Evolutionary conservation across 1,140 invertebrate species (phyloP), one percentile per base, ranked within the genome.

Genomic region (Lepidurus packardi): DNA sequence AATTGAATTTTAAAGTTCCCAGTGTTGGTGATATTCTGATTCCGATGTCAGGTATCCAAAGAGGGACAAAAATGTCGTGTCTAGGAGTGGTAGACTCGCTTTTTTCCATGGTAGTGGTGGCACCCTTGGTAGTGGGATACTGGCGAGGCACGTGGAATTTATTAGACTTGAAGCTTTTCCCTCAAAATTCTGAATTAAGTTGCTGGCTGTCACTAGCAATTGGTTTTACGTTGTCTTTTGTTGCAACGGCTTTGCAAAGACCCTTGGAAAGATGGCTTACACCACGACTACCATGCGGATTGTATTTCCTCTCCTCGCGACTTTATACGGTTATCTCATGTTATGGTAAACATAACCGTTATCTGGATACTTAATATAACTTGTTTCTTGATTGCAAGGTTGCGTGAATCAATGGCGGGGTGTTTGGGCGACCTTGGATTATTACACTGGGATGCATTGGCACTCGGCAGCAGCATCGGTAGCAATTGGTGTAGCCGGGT

Each of bases 401-500:
- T 94, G 92, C 82, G 92, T 94, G 8, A 94, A 93, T 82, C 91
- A 92, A 41, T 95, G 93, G 93, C 87, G 93, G 1, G 93, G 93
- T 0, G 89, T 91, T 9, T 95, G 93, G 93, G 85, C 89, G 77
- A 85, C 91, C 6, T 86, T 94, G 81, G 92, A 94, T 82, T 85
- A 89, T 79, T 90, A 90, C 82, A 91, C 91, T 7, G 90, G 90
- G 11, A 83, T 82, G 0, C 84, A 88, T 1, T 84, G 85, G 77
- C 89, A 89, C 24, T 86, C 91, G 13, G 85, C 88, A 44, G 87
- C 88, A 2, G 90, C 89, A 0, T 89, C 89, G 0, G 82, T 87
- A 2, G 82, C 82, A 10, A 87, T 91, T 5, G 89, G 91, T 0
- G 83, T 92, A 34, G 83, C 92, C 21, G 88, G 90, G 13, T 84